phyloP scores from a whole-genome alignment of 2,797 vertebrate genomes.

The Moxostoma hubbsi region DNA sequence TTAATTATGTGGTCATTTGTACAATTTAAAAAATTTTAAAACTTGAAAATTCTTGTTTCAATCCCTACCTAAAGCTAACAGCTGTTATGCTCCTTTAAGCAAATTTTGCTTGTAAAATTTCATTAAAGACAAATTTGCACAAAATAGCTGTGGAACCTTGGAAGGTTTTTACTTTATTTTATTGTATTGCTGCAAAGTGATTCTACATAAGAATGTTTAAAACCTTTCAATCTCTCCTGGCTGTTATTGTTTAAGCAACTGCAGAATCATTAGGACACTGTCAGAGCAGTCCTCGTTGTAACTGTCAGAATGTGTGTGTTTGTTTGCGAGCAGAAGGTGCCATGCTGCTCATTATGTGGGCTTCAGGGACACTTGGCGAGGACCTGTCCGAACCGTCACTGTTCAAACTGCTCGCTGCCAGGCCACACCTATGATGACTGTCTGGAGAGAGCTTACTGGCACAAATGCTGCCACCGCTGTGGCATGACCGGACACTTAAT shows the following conservation, averaged over 20 bases:
- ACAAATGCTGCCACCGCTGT: conserved; percentile 88
- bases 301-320: conserved; percentile 43
- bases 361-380: conserved; percentile 77
- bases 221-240: too few relatives aligned
- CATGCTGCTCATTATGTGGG: conserved; percentile 85
- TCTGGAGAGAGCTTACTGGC: conserved; percentile 82
- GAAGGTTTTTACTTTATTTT: too few relatives aligned
- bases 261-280: too few relatives aligned
- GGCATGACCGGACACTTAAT: conserved; percentile 87
- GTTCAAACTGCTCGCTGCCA: conserved; percentile 87
- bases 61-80: too few relatives aligned
- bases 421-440: conserved; percentile 83
- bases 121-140: neutral
- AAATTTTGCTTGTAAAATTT: too few relatives aligned
- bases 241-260: too few relatives aligned
- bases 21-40: too few relatives aligned
- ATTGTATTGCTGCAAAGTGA: neutral
- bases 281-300: neutral
- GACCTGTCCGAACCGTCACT: conserved; percentile 83
- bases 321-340: conserved; percentile 75
- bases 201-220: too few relatives aligned
- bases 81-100: too few relatives aligned
- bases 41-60: too few relatives aligned
- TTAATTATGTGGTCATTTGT: too few relatives aligned
- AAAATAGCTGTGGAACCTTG: neutral